Percentiles rank a stretch among this genome's conserved stretches.
phyloP scores from a whole-genome alignment of 2,888 invertebrate genomes.

The Elegia similella region DNA sequence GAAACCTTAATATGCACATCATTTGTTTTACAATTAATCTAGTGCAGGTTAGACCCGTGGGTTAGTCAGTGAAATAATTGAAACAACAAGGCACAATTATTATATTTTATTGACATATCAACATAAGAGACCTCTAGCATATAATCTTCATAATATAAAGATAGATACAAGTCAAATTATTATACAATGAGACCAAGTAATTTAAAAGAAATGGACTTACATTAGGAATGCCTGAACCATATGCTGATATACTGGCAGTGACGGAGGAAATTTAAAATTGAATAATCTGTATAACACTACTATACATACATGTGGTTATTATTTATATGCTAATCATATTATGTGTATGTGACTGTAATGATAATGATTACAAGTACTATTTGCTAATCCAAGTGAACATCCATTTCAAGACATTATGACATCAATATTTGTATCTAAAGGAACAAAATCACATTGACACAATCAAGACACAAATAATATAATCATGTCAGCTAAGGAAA shows the following conservation, averaged over 20 bases:
- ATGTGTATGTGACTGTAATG: conserved; percentile 9
- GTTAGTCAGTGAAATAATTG: conserved; percentile 28
- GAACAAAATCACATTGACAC: conserved; percentile 68
- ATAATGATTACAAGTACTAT: conserved; percentile 33
- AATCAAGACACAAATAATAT: conserved; percentile 49
- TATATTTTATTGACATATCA: conserved; percentile 72
- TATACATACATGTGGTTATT: conserved; percentile 32
- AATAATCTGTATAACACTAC: conserved; percentile 29
- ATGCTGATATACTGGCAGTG: conserved; percentile 68
- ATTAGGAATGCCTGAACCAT: conserved; percentile 59
- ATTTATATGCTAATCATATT: conserved; percentile 30
- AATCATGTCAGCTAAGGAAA: conserved; percentile 51
- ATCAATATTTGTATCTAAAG: conserved; percentile 49
- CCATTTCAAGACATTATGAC: conserved; percentile 43
- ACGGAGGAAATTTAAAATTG: conserved; percentile 41
- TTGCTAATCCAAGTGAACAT: conserved; percentile 43
- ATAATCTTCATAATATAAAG: conserved; percentile 70
- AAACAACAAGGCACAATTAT: conserved; percentile 48
- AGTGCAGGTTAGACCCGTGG: neutral
- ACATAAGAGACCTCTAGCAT: conserved; percentile 73
- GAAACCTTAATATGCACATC: too few species aligned
- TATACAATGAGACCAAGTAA: conserved; percentile 75
- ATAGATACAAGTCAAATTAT: conserved; percentile 75
- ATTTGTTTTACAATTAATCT: too few species aligned
- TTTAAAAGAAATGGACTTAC: conserved; percentile 65